Evolutionary conservation across 2,888 invertebrate genomes (phyloP).

Genomic region (Meta bourneti): DNA sequence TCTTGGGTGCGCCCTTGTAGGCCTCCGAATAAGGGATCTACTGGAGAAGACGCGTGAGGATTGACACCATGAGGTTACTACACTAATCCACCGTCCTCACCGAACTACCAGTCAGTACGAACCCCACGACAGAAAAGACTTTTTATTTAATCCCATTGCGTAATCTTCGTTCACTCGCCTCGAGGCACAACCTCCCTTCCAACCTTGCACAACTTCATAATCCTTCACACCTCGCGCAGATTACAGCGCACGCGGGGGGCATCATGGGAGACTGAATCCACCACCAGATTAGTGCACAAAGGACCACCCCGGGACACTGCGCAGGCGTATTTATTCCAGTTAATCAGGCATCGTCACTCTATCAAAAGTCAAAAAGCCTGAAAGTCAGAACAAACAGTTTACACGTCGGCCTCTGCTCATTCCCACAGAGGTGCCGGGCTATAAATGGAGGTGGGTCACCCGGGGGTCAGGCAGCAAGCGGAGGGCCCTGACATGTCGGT

Average conservation of each 20-base stretch:
- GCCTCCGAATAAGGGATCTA: no score
- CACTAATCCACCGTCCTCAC: no score
- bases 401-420: constrained; percentile 55
- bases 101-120: no score
- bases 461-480: constrained; percentile 56
- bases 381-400: constrained; percentile 74
- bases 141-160: no score
- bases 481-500: neutral
- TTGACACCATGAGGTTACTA: no score
- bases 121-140: no score
- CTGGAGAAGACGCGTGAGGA: no score
- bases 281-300: constrained; percentile 22
- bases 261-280: constrained; percentile 60
- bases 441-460: constrained; percentile 35
- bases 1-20: no score
- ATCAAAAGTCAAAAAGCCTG: constrained; percentile 64
- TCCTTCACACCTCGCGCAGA: constrained; percentile 44
- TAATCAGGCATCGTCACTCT: constrained; percentile 71
- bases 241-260: constrained; percentile 42
- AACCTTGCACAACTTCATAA: neutral
- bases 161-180: neutral
- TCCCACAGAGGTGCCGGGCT: constrained; percentile 67
- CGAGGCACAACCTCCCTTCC: neutral
- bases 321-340: constrained; percentile 44
- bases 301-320: constrained; percentile 41